phyloP scores from a whole-genome alignment of 2,888 invertebrate species.

The Limnephilus lunatus region DNA sequence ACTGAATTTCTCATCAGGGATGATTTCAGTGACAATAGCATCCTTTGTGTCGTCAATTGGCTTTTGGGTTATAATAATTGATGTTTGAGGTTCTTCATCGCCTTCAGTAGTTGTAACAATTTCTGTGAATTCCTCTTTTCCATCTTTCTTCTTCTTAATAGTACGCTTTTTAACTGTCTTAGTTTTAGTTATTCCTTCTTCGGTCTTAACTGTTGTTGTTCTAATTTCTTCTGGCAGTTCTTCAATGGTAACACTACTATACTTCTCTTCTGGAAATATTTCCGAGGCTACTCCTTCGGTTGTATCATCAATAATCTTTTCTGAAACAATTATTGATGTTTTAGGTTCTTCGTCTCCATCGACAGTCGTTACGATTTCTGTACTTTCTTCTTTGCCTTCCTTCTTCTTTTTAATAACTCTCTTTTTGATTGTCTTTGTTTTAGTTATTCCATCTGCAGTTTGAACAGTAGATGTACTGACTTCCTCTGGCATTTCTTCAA shows the following conservation, averaged over 20 bases:
- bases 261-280: conserved; percentile 68
- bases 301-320: conserved; percentile 69
- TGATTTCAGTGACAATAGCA: conserved; percentile 72
- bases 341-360: conserved; percentile 68
- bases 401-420: conserved; percentile 69
- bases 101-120: conserved; percentile 73
- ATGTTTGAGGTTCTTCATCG: conserved; percentile 70
- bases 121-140: conserved; percentile 73
- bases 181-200: conserved; percentile 69
- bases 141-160: conserved; percentile 73
- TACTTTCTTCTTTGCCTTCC: conserved; percentile 70
- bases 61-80: conserved; percentile 67
- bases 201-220: conserved; percentile 67
- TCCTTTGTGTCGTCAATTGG: neutral
- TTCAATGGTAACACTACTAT: conserved; percentile 66
- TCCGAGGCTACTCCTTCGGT: conserved; percentile 68
- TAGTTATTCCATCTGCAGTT: conserved; percentile 42
- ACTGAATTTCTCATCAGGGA: conserved; percentile 69
- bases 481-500: conserved; percentile 64
- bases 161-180: conserved; percentile 72
- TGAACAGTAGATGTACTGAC: conserved; percentile 61
- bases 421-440: conserved; percentile 68
- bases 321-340: conserved; percentile 72
- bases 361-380: conserved; percentile 68
- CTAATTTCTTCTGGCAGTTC: conserved; percentile 67